Conservation (phyloP, 2,113 vertebrate genomes). For the Mugil cephalus region DNA sequence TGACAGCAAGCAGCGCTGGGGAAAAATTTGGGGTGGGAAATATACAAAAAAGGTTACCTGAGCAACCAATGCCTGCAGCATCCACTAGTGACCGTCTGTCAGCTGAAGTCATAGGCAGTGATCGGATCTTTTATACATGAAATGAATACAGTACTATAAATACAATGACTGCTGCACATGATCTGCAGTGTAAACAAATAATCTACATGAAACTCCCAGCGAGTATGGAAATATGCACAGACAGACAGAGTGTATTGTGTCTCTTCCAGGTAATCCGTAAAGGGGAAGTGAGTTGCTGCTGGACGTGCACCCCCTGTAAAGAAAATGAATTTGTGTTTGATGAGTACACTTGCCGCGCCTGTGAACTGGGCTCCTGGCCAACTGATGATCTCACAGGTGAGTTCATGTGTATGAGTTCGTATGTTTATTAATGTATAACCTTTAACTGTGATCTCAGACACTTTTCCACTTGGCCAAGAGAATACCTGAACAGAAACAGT, state of each 20-base stretch:
- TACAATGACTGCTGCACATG: background rate
- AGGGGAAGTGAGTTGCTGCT: conserved; percentile 98
- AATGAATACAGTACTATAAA: background rate
- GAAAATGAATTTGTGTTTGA: conserved; percentile 97
- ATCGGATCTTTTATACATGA: no score
- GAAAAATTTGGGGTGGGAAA: no score
- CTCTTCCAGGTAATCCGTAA: conserved; percentile 94
- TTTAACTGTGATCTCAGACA: background rate
- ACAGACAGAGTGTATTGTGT: background rate
- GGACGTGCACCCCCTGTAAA: conserved; percentile 98
- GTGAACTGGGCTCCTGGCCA: conserved; percentile 96
- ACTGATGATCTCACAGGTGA: conserved; percentile 93
- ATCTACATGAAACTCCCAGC: background rate
- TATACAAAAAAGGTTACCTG: no score
- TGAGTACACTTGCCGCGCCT: conserved; percentile 96
- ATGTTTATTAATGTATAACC: background rate
- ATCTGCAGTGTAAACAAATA: background rate
- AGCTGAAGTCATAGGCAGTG: no score
- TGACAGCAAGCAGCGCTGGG: no score
- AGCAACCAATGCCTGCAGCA: no score
- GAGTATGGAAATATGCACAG: background rate
- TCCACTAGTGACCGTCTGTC: no score
- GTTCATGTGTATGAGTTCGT: conserved; percentile 14
- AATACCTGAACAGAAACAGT: background rate
- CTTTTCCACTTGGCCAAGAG: background rate